These are phyloP conservation scores for Typhlichthys eigenmanni DNA, from an alignment of 2,797 vertebrate genomes.

Conservation along the genomic window DNA sequence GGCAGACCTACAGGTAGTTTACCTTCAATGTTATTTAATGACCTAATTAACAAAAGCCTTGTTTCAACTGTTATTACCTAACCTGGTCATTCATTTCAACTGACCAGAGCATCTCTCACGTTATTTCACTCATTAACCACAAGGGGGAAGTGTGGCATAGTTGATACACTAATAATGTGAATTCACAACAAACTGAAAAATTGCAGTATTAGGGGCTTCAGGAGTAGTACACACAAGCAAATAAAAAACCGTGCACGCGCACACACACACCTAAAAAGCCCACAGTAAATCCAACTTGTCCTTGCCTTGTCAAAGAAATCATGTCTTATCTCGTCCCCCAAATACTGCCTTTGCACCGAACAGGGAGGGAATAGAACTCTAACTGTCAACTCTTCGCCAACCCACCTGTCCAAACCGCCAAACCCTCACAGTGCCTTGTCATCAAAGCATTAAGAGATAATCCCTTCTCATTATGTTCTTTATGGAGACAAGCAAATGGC, in stretches of 20 bases:
- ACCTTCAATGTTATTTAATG: too few relatives aligned
- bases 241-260: neutral
- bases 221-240: neutral
- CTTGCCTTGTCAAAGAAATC: constrained; percentile 60
- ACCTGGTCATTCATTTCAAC: too few relatives aligned
- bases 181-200: constrained; percentile 31
- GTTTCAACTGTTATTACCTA: too few relatives aligned
- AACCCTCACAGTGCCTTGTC: constrained; percentile 40
- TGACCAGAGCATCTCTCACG: too few relatives aligned
- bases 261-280: constrained; percentile 9
- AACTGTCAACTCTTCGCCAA: constrained; percentile 52
- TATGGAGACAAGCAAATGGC: constrained; percentile 59
- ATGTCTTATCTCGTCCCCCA: constrained; percentile 59
- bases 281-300: constrained; percentile 37
- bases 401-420: constrained; percentile 64
- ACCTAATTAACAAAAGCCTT: too few relatives aligned
- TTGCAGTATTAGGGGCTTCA: constrained; percentile 1
- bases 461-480: constrained; percentile 60
- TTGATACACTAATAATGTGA: constrained; percentile 5
- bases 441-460: constrained; percentile 48
- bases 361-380: constrained; percentile 38
- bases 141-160: constrained; percentile 60
- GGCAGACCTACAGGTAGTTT: too few relatives aligned
- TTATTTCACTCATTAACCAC: constrained; percentile 15
- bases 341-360: constrained; percentile 50